phyloP scores from a whole-genome alignment of 2,888 invertebrate genomes.

The Drosophila pseudotalamancana region DNA sequence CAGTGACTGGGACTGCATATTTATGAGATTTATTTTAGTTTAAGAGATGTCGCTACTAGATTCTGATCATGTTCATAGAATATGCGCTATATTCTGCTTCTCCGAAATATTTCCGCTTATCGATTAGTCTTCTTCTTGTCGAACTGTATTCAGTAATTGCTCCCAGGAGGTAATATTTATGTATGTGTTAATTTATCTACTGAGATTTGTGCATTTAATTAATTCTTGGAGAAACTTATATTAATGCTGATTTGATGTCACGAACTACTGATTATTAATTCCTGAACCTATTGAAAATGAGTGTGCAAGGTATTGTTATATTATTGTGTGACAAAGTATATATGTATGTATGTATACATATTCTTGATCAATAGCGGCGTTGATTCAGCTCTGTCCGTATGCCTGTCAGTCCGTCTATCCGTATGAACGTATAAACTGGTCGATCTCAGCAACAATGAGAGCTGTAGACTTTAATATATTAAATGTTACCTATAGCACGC shows the following conservation, averaged over 20 bases:
- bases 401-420: no score
- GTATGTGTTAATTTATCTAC: slow-evolving; percentile 17
- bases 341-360: no score
- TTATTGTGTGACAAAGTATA: no score
- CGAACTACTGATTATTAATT: no score
- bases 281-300: background rate
- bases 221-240: background rate
- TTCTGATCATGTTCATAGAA: slow-evolving; percentile 47
- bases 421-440: no score
- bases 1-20: slow-evolving; percentile 53
- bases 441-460: no score
- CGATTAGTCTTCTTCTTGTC: slow-evolving; percentile 56
- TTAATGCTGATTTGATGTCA: background rate
- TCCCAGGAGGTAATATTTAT: slow-evolving; percentile 32
- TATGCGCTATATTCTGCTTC: slow-evolving; percentile 50
- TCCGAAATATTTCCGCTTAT: slow-evolving; percentile 19
- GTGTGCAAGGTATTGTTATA: no score
- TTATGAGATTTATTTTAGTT: slow-evolving; percentile 79
- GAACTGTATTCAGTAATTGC: slow-evolving; percentile 17
- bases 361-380: no score
- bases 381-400: no score
- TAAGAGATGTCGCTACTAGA: slow-evolving; percentile 74
- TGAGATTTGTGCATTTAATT: slow-evolving; percentile 5
- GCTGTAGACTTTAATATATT: no score
- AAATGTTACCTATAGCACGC: no score